A percentile compares a stretch with the other conserved stretches of the same genome.
Conservation (phyloP, 2,113 vertebrate genomes). For the Anser cygnoides region DNA sequence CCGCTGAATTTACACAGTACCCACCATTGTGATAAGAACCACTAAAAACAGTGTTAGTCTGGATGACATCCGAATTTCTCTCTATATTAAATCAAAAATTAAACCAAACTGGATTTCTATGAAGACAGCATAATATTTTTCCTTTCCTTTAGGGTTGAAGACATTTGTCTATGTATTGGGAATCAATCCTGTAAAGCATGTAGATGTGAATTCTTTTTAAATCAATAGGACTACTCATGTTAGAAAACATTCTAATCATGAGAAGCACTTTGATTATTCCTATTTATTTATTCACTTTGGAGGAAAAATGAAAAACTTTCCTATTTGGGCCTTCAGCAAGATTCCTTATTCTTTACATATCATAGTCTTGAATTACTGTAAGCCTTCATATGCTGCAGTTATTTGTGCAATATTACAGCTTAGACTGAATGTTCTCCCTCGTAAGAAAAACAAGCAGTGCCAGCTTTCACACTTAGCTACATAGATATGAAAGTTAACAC, state of each 20-base stretch:
- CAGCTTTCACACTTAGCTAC: background rate
- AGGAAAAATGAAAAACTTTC: background rate
- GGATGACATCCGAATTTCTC: background rate
- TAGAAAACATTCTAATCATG: background rate
- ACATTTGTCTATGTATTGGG: background rate
- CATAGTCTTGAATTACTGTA: background rate
- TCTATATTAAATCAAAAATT: background rate
- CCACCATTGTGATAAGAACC: background rate
- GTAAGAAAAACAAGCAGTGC: background rate
- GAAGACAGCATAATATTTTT: background rate
- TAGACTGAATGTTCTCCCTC: background rate
- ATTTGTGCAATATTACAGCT: background rate
- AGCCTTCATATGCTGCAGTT: background rate
- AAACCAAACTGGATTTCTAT: background rate
- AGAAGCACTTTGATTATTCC: background rate
- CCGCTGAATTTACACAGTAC: background rate
- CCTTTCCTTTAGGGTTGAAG: background rate
- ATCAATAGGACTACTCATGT: background rate
- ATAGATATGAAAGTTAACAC: background rate
- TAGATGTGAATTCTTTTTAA: background rate
- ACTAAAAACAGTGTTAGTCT: background rate
- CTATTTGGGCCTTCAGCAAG: background rate
- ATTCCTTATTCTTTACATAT: background rate
- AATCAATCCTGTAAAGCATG: background rate
- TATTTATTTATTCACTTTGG: background rate